phyloP scores from a whole-genome alignment of 2,797 vertebrate species.

The Salarias fasciatus region DNA sequence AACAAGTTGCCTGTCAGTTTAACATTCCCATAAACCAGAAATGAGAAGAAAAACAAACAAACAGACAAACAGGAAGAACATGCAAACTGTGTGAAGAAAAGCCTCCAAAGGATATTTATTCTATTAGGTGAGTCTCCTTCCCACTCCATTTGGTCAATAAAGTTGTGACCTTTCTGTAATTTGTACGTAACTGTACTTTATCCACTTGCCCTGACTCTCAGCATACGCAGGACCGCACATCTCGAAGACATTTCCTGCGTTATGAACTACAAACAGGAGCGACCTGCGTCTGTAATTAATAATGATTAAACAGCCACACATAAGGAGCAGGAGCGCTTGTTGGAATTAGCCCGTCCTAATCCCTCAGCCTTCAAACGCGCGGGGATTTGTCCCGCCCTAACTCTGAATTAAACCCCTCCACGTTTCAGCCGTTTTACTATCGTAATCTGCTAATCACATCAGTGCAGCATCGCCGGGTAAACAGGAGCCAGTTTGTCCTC shows the following conservation, averaged over 20 bases:
- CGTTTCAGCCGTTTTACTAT: conserved; percentile 60
- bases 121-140: too few relatives aligned
- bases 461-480: conserved; percentile 73
- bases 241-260: neutral
- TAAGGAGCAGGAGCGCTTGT: conserved; percentile 41
- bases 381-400: conserved; percentile 66
- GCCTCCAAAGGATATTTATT: too few relatives aligned
- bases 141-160: too few relatives aligned
- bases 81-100: too few relatives aligned
- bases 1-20: too few relatives aligned
- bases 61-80: too few relatives aligned
- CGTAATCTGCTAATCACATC: conserved; percentile 80
- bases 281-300: neutral
- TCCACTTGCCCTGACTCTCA: too few relatives aligned
- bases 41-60: too few relatives aligned
- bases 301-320: conserved; percentile 32
- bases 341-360: conserved; percentile 75
- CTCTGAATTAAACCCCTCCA: conserved; percentile 53
- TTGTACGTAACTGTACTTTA: too few relatives aligned
- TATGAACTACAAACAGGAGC: conserved; percentile 3
- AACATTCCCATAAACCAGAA: too few relatives aligned
- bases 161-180: too few relatives aligned
- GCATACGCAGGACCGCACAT: too few relatives aligned
- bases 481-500: conserved; percentile 61
- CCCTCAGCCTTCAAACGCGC: conserved; percentile 59